Conservation (phyloP, 2,888 invertebrate genomes). For the Pinctada fucata region DNA sequence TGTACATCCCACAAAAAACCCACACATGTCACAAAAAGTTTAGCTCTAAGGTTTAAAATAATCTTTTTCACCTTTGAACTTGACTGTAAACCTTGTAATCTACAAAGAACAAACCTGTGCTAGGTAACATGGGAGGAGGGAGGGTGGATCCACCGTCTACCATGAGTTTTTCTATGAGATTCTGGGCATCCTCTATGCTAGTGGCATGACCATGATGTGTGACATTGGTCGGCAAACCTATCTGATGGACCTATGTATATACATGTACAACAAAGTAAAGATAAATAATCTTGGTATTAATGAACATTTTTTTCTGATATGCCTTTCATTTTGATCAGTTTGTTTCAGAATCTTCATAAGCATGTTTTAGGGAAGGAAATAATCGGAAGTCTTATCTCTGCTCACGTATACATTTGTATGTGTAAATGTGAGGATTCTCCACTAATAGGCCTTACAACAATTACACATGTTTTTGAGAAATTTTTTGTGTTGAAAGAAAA, state of each 20-base stretch:
- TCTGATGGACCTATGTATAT: slow-evolving; percentile 58
- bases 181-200: slow-evolving; percentile 71
- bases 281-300: not conserved
- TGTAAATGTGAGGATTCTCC: too few species aligned
- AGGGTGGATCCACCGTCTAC: slow-evolving; percentile 46
- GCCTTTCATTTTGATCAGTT: too few species aligned
- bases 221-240: slow-evolving; percentile 74
- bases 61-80: slow-evolving; percentile 27
- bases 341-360: too few species aligned
- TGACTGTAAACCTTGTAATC: not conserved
- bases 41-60: not conserved
- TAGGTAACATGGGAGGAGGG: slow-evolving; percentile 58
- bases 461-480: too few species aligned
- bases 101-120: slow-evolving; percentile 10
- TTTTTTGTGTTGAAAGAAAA: too few species aligned
- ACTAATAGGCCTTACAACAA: too few species aligned
- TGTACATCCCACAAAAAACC: too few species aligned
- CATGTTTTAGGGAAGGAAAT: too few species aligned
- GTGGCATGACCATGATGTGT: slow-evolving; percentile 71
- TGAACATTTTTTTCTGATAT: not conserved
- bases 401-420: too few species aligned
- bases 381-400: too few species aligned
- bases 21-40: not conserved
- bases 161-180: slow-evolving; percentile 71
- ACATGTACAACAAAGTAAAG: not conserved